These are phyloP conservation scores for Stenurella melanura DNA, from an alignment of 2,888 invertebrate species.

Conservation along the genomic window DNA sequence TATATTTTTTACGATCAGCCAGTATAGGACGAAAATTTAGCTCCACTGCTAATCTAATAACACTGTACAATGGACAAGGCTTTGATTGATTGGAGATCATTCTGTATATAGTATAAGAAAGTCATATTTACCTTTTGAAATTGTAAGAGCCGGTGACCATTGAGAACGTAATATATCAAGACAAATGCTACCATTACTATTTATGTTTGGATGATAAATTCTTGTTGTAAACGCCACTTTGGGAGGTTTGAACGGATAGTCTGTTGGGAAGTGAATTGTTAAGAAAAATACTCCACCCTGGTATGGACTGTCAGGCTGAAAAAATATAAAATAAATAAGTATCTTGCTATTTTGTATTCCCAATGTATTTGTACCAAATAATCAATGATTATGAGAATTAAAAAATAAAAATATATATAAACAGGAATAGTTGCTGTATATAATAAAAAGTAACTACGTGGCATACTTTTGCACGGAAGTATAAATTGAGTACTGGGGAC, in stretches of 20 bases:
- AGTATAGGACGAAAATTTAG: too few relatives aligned
- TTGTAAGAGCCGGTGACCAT: conserved; percentile 99
- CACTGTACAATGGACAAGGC: too few relatives aligned
- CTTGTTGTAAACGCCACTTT: conserved; percentile 99
- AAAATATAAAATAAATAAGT: conserved; percentile 59
- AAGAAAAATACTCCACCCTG: conserved; percentile 99
- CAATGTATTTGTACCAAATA: too few relatives aligned
- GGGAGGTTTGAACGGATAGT: conserved; percentile 99
- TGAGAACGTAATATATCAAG: conserved; percentile 99
- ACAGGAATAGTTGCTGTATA: too few relatives aligned
- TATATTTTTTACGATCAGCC: too few relatives aligned
- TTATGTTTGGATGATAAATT: conserved; percentile 99
- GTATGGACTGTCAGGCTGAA: conserved; percentile 99
- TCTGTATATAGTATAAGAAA: background rate
- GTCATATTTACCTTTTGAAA: conserved; percentile 91
- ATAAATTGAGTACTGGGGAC: too few relatives aligned
- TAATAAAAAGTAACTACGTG: too few relatives aligned
- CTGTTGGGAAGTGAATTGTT: conserved; percentile 99
- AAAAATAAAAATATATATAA: too few relatives aligned
- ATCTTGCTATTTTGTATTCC: background rate
- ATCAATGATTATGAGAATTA: too few relatives aligned
- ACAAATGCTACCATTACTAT: conserved; percentile 99
- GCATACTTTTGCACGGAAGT: too few relatives aligned
- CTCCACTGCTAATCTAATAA: too few relatives aligned
- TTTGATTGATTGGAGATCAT: too few relatives aligned